Evolutionary conservation across 2,797 vertebrate genomes (phyloP).

Genomic region (Acanthurus leucopareius): DNA sequence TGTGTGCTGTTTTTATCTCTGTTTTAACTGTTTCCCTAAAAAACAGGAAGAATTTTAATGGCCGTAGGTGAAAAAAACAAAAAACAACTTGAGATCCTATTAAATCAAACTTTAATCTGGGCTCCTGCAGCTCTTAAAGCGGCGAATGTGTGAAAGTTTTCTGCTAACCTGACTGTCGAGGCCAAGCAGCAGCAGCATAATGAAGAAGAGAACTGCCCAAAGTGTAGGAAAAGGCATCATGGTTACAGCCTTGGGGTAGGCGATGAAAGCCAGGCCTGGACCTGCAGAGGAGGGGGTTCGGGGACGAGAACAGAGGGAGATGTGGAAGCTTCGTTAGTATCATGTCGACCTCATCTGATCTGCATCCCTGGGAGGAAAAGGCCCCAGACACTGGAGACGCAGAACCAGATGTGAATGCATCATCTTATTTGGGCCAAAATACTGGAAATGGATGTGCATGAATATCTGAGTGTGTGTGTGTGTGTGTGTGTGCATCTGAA

Average conservation of each 20-base stretch:
- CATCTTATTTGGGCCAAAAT: slow-evolving; percentile 17
- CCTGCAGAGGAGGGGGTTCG: slow-evolving; percentile 86
- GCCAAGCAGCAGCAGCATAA: slow-evolving; percentile 99
- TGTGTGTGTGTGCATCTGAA: not conserved
- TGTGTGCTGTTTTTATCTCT: too few species aligned
- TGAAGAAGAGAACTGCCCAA: slow-evolving; percentile 99
- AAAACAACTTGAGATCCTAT: too few species aligned
- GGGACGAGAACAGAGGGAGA: slow-evolving; percentile 74
- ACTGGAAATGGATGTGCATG: not conserved
- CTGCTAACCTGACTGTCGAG: slow-evolving; percentile 97
- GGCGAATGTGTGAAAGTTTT: slow-evolving; percentile 27
- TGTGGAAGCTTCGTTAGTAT: slow-evolving; percentile 76
- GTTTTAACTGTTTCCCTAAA: too few species aligned
- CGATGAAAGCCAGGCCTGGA: slow-evolving; percentile 98
- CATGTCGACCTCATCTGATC: slow-evolving; percentile 72
- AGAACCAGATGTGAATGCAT: slow-evolving; percentile 70
- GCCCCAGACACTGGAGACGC: slow-evolving; percentile 50
- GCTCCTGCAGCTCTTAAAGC: slow-evolving; percentile 38
- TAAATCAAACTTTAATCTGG: too few species aligned
- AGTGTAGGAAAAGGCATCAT: slow-evolving; percentile 99
- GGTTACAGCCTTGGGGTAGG: slow-evolving; percentile 98
- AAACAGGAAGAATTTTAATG: too few species aligned
- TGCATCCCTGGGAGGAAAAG: slow-evolving; percentile 61
- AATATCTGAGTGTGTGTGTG: slow-evolving; percentile 15
- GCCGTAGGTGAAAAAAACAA: too few species aligned